phyloP scores from a whole-genome alignment of 2,888 invertebrate genomes.

The Sarcophaga rosellei region DNA sequence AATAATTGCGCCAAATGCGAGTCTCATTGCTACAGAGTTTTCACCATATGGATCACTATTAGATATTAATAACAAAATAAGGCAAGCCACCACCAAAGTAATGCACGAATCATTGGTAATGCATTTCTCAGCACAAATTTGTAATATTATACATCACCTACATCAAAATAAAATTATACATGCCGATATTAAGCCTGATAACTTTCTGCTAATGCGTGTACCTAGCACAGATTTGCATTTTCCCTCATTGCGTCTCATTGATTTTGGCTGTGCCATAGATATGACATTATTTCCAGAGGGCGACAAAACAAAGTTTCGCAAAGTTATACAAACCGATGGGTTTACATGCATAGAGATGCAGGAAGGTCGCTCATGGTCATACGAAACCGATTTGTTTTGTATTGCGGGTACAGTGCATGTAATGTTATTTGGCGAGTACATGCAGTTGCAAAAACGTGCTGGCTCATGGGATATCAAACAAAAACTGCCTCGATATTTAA shows the following conservation, averaged over 20 bases:
- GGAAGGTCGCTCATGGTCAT: constrained; percentile 95
- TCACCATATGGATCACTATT: constrained; percentile 92
- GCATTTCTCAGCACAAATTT: constrained; percentile 91
- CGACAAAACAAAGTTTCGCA: constrained; percentile 86
- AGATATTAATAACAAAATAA: constrained; percentile 89
- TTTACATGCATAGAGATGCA: constrained; percentile 96
- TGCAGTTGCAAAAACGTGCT: constrained; percentile 88
- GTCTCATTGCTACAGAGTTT: constrained; percentile 92
- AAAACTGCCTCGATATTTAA: constrained; percentile 89
- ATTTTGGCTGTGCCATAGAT: constrained; percentile 97
- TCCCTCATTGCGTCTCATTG: constrained; percentile 92
- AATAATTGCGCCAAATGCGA: constrained; percentile 91
- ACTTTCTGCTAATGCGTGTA: constrained; percentile 91
- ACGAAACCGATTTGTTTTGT: constrained; percentile 96
- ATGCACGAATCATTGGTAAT: constrained; percentile 89
- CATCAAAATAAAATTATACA: constrained; percentile 95
- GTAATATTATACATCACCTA: constrained; percentile 91
- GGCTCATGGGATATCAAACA: constrained; percentile 87
- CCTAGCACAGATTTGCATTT: constrained; percentile 85
- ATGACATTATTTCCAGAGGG: constrained; percentile 92
- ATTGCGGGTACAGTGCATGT: constrained; percentile 94
- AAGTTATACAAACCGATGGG: constrained; percentile 90
- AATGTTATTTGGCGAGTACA: constrained; percentile 93
- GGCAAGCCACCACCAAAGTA: constrained; percentile 87
- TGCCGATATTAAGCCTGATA: constrained; percentile 98